Evolutionary conservation across 30 jellyfish, hydroid and myxozoan genomes (phyloP).

Genomic region (Cassiopea xamachana): DNA sequence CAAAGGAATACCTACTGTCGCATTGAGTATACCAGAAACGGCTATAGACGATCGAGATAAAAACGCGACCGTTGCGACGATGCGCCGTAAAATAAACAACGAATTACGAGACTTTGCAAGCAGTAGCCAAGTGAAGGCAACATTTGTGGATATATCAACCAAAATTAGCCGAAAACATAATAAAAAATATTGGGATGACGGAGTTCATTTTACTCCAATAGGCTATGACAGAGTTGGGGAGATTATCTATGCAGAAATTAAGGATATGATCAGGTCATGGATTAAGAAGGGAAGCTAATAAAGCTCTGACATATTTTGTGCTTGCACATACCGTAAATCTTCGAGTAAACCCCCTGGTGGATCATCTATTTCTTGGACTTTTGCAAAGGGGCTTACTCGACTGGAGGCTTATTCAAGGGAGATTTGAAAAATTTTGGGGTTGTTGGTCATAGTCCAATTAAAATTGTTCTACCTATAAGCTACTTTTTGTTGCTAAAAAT

Average conservation of each 20-base stretch:
- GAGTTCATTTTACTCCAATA: slow-evolving; percentile 78
- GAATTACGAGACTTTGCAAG: slow-evolving; percentile 44
- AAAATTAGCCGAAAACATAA: slow-evolving; percentile 33
- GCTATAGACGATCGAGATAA: slow-evolving; percentile 45
- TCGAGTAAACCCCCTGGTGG: no score
- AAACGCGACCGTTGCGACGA: slow-evolving; percentile 18
- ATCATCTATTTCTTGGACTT: no score
- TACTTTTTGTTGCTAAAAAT: no score
- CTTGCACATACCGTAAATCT: no score
- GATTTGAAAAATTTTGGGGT: no score
- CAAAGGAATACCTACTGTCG: slow-evolving; percentile 72
- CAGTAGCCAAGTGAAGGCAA: slow-evolving; percentile 5
- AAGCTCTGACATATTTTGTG: neutral
- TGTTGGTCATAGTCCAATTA: no score
- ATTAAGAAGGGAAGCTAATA: neutral
- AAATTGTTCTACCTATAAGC: no score
- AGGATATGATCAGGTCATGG: slow-evolving; percentile 17
- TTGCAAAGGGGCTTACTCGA: no score
- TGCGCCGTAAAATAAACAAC: slow-evolving; percentile 43
- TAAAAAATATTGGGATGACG: slow-evolving; percentile 80
- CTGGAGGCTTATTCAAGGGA: no score
- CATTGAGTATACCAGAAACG: slow-evolving; percentile 77
- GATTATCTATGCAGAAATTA: slow-evolving; percentile 40
- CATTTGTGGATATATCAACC: slow-evolving; percentile 53
- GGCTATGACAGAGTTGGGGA: slow-evolving; percentile 84